phyloP scores from a whole-genome alignment of 2,797 vertebrate species.

The Enteromius argenteus region DNA sequence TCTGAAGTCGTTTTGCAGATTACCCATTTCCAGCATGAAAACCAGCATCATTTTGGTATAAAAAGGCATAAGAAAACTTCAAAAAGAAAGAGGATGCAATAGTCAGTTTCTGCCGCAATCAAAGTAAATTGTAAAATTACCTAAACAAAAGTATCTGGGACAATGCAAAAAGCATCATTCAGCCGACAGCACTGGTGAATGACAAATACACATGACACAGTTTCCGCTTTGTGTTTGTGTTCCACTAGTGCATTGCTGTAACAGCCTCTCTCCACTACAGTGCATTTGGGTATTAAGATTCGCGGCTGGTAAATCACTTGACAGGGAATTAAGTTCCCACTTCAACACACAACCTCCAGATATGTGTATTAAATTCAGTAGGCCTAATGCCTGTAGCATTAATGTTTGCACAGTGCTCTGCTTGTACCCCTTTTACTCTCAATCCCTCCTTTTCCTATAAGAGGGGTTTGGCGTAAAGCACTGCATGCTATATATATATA shows the following conservation, averaged over 20 bases:
- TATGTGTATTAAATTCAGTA: conserved; percentile 69
- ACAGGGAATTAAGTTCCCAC: conserved; percentile 67
- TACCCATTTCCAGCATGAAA: neutral
- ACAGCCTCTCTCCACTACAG: conserved; percentile 53
- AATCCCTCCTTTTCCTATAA: conserved; percentile 34
- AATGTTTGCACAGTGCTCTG: conserved; percentile 50
- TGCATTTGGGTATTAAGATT: conserved; percentile 69
- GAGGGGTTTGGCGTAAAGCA: conserved; percentile 27
- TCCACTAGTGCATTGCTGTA: conserved; percentile 48
- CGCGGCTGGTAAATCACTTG: conserved; percentile 65
- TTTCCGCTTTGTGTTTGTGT: conserved; percentile 45
- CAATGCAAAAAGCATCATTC: conserved; percentile 30
- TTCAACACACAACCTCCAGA: conserved; percentile 67
- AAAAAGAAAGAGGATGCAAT: neutral
- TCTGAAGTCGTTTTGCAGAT: neutral
- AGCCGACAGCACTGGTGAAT: conserved; percentile 35
- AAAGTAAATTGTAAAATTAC: conserved; percentile 35
- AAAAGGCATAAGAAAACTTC: neutral
- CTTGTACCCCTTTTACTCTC: conserved; percentile 36
- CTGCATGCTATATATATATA: conserved; percentile 5
- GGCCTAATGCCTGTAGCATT: conserved; percentile 54
- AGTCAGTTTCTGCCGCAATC: conserved; percentile 3
- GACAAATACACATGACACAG: conserved; percentile 33
- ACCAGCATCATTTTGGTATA: neutral
- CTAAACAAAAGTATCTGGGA: conserved; percentile 39